These are phyloP conservation scores for Mormyrops attenuatus DNA, from an alignment of 2,797 vertebrate genomes.

Conservation along the genomic window DNA sequence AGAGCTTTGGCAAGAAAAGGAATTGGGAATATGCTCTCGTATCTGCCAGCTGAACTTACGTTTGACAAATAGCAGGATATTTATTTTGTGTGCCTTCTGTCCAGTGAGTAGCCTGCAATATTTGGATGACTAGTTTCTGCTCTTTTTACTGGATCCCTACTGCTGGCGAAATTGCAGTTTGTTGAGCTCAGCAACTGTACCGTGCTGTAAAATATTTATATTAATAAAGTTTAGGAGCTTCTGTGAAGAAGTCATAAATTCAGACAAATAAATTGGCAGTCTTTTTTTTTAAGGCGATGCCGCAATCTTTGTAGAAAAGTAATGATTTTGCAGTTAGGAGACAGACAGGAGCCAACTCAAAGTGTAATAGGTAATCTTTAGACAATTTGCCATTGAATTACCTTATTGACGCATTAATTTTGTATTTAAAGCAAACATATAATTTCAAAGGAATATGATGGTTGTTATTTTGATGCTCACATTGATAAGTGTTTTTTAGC, in stretches of 20 bases:
- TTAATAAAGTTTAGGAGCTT: background rate
- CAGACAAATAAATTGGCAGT: background rate
- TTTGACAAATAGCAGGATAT: constrained; percentile 1
- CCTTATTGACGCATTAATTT: constrained; percentile 28
- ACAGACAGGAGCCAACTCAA: background rate
- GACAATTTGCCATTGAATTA: constrained; percentile 24
- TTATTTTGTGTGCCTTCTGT: background rate
- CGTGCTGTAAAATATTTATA: background rate
- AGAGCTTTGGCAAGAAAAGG: background rate
- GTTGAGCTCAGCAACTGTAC: background rate
- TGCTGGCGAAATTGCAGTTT: background rate
- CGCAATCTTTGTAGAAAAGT: background rate
- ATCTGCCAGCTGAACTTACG: background rate
- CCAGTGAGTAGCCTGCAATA: background rate
- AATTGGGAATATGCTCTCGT: background rate
- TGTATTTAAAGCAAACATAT: constrained; percentile 23
- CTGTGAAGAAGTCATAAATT: background rate
- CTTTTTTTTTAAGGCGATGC: background rate
- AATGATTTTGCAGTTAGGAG: background rate
- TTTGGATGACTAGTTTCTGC: background rate
- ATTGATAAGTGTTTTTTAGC: constrained; percentile 41
- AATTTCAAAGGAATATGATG: constrained; percentile 40
- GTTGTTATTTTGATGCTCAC: constrained; percentile 48
- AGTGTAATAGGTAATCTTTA: background rate
- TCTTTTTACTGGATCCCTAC: background rate